These are phyloP conservation scores for Vombatus ursinus DNA, from an alignment of 2,113 vertebrate genomes.

Conservation along the genomic window DNA sequence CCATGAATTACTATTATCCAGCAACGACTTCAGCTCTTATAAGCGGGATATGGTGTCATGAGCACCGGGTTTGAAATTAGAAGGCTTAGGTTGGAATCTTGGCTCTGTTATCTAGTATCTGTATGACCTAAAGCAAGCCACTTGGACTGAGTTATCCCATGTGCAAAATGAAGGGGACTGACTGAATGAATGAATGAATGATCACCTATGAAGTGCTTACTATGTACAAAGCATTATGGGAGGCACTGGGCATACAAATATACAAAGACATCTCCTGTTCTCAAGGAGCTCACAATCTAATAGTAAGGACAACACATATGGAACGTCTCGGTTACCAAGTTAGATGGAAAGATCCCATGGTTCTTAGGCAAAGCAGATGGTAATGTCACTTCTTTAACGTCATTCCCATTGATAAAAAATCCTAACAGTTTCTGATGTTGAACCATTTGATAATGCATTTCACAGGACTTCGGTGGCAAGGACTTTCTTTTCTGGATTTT, in stretches of 20 bases:
- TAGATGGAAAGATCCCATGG: neutral
- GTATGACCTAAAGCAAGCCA: neutral
- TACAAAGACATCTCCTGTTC: neutral
- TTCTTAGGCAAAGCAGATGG: neutral
- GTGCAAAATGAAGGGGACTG: neutral
- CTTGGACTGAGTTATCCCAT: neutral
- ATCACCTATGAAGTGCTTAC: neutral
- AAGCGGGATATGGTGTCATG: neutral
- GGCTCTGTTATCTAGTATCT: neutral
- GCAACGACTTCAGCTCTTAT: neutral
- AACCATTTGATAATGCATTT: neutral
- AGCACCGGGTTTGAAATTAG: neutral
- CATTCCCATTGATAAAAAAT: neutral
- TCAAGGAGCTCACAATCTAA: neutral
- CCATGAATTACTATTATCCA: neutral
- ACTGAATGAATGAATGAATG: neutral
- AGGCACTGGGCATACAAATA: neutral
- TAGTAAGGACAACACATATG: neutral
- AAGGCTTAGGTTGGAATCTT: neutral
- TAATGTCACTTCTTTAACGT: neutral
- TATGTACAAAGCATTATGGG: neutral
- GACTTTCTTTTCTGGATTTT: neutral
- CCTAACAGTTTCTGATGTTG: no score
- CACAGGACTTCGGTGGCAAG: neutral
- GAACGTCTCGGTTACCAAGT: neutral